A percentile compares a stretch with the other conserved stretches of the same genome.
phyloP scores from a whole-genome alignment of 2,888 invertebrate species.

The Coelopa pilipes region DNA sequence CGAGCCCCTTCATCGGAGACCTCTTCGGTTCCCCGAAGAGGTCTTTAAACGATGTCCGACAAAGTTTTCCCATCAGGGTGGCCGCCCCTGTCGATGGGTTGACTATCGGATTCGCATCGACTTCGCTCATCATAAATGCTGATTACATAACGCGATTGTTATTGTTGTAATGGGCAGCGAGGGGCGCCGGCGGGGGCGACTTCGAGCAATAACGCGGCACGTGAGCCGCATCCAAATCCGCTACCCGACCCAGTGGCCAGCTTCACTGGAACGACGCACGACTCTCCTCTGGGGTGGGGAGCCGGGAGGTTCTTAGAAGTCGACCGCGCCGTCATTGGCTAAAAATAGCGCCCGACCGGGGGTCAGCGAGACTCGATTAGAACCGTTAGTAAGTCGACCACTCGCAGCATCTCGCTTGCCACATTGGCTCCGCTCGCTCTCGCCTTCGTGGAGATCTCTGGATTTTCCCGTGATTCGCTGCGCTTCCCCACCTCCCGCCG shows the following conservation, averaged over 20 bases:
- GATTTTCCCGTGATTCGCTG: background rate
- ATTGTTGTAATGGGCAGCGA: background rate
- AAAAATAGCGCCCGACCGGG: background rate
- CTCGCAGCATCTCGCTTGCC: too few relatives aligned
- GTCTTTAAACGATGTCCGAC: too few relatives aligned
- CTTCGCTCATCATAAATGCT: slow-evolving; percentile 4
- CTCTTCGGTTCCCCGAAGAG: too few relatives aligned
- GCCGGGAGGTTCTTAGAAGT: background rate
- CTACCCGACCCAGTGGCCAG: too few relatives aligned
- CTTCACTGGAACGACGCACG: too few relatives aligned
- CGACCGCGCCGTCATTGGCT: background rate
- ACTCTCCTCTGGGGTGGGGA: too few relatives aligned
- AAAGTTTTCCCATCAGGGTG: too few relatives aligned
- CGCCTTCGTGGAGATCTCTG: background rate
- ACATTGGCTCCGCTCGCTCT: background rate
- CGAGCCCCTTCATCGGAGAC: too few relatives aligned
- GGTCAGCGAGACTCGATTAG: background rate
- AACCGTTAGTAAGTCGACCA: background rate
- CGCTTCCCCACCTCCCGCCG: too few relatives aligned
- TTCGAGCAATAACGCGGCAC: background rate
- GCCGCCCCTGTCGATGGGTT: too few relatives aligned
- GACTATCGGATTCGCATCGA: too few relatives aligned
- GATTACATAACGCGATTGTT: slow-evolving; percentile 1
- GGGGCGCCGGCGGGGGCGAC: background rate
- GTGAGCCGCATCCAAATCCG: too few relatives aligned